A percentile compares a stretch with the other conserved stretches of the same genome.
Evolutionary conservation across 2,113 vertebrate species (phyloP).

Genomic region (Taxidea taxus): DNA sequence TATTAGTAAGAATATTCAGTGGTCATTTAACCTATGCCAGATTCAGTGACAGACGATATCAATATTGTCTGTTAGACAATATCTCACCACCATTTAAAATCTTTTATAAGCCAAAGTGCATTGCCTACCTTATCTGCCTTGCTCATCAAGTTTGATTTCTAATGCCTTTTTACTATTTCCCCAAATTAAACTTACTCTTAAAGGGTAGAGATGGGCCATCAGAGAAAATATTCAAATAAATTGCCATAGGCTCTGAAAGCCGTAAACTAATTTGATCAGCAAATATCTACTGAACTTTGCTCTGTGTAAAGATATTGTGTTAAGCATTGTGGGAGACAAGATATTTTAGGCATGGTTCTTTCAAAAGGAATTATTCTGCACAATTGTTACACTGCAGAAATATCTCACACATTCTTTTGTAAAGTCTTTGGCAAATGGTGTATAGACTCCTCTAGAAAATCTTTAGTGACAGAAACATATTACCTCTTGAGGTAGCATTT

Average conservation of each 20-base stretch:
- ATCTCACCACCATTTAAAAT: neutral
- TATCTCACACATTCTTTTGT: slow-evolving; percentile 8
- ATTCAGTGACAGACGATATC: neutral
- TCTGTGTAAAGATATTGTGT: neutral
- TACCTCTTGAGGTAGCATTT: neutral
- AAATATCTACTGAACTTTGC: neutral
- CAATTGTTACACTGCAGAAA: slow-evolving; percentile 29
- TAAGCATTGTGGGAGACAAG: neutral
- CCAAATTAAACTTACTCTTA: neutral
- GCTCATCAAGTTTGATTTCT: neutral
- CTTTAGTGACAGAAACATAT: neutral
- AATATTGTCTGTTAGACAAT: too few species aligned
- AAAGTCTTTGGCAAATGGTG: neutral
- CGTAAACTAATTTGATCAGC: neutral
- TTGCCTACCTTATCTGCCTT: neutral
- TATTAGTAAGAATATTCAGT: neutral
- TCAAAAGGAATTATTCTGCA: slow-evolving; percentile 26
- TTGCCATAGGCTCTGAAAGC: neutral
- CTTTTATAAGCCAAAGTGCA: neutral
- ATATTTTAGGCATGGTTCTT: neutral
- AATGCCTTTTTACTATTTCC: slow-evolving; percentile 10
- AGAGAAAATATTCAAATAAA: neutral
- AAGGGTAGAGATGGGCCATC: neutral
- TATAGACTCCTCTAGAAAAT: neutral
- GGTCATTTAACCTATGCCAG: neutral